Evolutionary conservation across 2,888 invertebrate genomes (phyloP).

Genomic region (Sthenelais limicola): DNA sequence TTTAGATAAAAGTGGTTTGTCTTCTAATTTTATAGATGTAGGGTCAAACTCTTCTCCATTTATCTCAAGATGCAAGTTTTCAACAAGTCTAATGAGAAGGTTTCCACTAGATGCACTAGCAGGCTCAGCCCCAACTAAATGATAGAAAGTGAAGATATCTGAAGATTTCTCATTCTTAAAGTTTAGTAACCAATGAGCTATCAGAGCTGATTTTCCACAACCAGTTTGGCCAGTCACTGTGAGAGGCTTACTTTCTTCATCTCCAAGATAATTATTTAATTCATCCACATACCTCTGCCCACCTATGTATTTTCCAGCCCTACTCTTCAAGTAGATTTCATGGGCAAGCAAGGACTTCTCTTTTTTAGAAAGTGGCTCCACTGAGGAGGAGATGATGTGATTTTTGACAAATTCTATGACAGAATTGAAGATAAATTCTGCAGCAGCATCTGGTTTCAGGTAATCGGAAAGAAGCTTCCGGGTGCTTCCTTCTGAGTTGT

Average conservation of each 20-base stretch:
- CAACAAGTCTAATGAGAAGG: conserved; percentile 4
- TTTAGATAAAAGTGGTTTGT: not conserved
- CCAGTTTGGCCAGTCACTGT: conserved; percentile 1
- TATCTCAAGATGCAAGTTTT: not conserved
- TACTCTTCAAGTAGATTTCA: conserved; percentile 9
- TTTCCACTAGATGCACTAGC: not conserved
- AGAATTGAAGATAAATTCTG: not conserved
- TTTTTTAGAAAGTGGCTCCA: not conserved
- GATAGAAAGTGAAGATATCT: not conserved
- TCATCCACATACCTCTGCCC: not conserved
- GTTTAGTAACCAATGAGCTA: conserved; percentile 1
- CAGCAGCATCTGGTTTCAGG: not conserved
- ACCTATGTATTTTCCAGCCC: conserved; percentile 20
- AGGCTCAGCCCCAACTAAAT: conserved; percentile 16
- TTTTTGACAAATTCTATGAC: not conserved
- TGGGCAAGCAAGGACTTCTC: conserved; percentile 5
- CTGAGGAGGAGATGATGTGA: not conserved
- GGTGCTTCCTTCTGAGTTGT: not conserved
- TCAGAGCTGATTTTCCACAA: not conserved
- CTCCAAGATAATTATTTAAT: not conserved
- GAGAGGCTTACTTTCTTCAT: not conserved
- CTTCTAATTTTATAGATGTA: not conserved
- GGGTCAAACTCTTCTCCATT: not conserved
- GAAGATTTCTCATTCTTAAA: not conserved
- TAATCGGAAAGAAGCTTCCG: not conserved